A percentile compares a stretch with the other conserved stretches of the same genome.
These are phyloP conservation scores for Cirrhinus molitorella DNA, from an alignment of 2,797 vertebrate genomes.

Conservation along the genomic window DNA sequence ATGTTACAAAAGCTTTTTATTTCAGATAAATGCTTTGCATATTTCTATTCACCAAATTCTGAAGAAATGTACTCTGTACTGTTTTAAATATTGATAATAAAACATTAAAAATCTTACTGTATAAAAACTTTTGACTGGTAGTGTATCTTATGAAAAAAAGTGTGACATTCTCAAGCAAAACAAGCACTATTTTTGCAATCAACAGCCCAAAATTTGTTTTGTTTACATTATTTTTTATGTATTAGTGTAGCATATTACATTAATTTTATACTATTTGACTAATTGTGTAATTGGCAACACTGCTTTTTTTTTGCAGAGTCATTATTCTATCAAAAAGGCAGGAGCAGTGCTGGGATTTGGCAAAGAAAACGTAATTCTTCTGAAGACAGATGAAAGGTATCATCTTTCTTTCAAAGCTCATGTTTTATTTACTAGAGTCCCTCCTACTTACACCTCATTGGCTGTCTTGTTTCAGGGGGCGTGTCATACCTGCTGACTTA, in stretches of 20 bases:
- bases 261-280: background rate
- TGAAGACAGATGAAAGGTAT: conserved; percentile 95
- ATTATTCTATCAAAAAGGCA: conserved; percentile 98
- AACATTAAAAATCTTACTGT: too few species aligned
- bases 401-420: background rate
- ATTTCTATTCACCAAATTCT: too few species aligned
- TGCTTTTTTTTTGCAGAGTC: conserved; percentile 82
- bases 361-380: conserved; percentile 93
- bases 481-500: conserved; percentile 96
- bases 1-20: too few species aligned
- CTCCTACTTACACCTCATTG: conserved; percentile 14
- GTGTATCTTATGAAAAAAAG: too few species aligned
- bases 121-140: too few species aligned
- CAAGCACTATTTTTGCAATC: background rate
- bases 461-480: conserved; percentile 81
- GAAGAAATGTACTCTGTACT: too few species aligned
- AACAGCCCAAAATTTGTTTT: background rate
- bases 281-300: background rate
- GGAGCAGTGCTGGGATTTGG: conserved; percentile 97
- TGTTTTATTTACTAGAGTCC: background rate
- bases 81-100: too few species aligned
- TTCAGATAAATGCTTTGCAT: too few species aligned
- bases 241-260: background rate
- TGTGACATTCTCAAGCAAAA: background rate
- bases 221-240: background rate